Percentiles rank a stretch among this genome's conserved stretches.
Conservation (phyloP, 2,113 vertebrate genomes). For the Sapayoa aenigma region DNA sequence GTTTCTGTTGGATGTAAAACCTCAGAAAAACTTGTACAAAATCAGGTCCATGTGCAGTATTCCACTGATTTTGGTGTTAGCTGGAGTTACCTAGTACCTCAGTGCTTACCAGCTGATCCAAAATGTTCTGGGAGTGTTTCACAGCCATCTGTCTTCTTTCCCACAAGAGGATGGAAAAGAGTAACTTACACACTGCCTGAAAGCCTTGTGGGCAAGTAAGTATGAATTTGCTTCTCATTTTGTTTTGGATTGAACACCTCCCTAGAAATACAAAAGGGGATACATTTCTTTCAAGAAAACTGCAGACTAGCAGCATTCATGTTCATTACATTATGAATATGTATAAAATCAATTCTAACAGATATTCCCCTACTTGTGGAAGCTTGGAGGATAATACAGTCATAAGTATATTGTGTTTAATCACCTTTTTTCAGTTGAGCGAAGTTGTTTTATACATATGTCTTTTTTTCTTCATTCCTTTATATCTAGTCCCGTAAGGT, state of each 20-base stretch:
- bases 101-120: constrained; percentile 93
- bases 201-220: constrained; percentile 90
- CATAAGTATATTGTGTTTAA: not conserved
- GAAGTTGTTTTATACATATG: not conserved
- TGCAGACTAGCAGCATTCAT: fast-evolving
- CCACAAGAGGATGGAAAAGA: constrained; percentile 91
- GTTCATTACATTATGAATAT: not conserved
- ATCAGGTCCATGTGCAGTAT: constrained; percentile 93
- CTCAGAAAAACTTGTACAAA: constrained; percentile 86
- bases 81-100: constrained; percentile 94
- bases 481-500: constrained; percentile 84
- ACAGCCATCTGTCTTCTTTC: constrained; percentile 95
- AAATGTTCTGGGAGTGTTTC: constrained; percentile 91
- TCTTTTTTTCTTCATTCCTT: constrained; percentile 31
- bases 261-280: not conserved
- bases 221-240: constrained; percentile 12
- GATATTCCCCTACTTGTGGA: not conserved
- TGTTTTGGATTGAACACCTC: not conserved
- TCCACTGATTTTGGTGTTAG: constrained; percentile 94
- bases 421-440: not conserved
- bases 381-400: not conserved
- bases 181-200: constrained; percentile 88
- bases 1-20: constrained; percentile 90
- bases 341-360: not conserved
- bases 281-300: not conserved